These are phyloP conservation scores for Cliona cf. orientalis DNA, from an alignment of 37 sponge, comb jelly and placozoan genomes.

Conservation along the genomic window DNA sequence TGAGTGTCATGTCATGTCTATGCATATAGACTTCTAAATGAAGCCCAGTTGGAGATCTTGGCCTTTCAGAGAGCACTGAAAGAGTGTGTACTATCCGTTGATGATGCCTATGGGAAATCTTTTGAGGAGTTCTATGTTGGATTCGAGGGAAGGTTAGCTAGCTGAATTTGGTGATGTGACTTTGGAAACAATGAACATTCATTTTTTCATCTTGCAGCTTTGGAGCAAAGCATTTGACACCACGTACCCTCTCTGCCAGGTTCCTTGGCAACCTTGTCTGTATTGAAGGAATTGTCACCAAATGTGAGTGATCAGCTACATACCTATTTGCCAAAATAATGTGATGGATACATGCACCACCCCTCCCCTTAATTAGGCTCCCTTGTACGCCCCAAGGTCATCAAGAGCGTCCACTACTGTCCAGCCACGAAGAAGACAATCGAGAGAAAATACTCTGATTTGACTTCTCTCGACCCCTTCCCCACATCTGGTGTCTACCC, in stretches of 20 bases:
- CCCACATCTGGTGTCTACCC: constrained; percentile 89
- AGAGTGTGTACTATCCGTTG: constrained; percentile 83
- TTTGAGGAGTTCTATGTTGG: constrained; percentile 95
- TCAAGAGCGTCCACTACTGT: constrained; percentile 99
- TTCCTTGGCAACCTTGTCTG: constrained; percentile 91
- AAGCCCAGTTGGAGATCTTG: constrained; percentile 81
- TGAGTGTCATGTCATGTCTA: not conserved
- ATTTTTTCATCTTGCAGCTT: constrained; percentile 48
- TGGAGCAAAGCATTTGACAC: constrained; percentile 94
- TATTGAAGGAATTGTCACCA: constrained; percentile 98
- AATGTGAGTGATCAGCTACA: constrained; percentile 56
- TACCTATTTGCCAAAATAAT: not conserved
- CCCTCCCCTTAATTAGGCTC: constrained; percentile 54
- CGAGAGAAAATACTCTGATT: constrained; percentile 93
- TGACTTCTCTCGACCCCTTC: constrained; percentile 92
- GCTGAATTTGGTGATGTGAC: not conserved
- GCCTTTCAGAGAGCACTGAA: constrained; percentile 92
- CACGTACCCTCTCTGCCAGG: constrained; percentile 84
- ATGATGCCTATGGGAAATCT: constrained; percentile 84
- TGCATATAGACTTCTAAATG: constrained; percentile 69
- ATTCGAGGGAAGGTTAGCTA: constrained; percentile 87
- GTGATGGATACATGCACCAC: not conserved
- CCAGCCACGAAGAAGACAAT: constrained; percentile 95
- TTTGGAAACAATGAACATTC: not conserved
- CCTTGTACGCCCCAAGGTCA: constrained; percentile 89